A percentile compares a stretch with the other conserved stretches of the same genome.
phyloP scores from a whole-genome alignment of 2,888 invertebrate genomes.

The Agriotes lineatus region DNA sequence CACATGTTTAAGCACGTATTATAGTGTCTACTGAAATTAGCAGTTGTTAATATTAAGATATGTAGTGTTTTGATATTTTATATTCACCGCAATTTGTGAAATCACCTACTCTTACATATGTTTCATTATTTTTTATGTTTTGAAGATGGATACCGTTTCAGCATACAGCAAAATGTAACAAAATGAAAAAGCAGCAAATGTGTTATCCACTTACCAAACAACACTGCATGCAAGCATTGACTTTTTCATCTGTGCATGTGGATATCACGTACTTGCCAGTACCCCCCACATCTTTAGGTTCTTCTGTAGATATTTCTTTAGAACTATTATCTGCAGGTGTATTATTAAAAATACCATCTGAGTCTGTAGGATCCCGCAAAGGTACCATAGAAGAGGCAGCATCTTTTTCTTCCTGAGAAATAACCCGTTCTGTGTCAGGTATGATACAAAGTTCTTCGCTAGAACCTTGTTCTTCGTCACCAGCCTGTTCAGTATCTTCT shows the following conservation, averaged over 20 bases:
- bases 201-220: conserved; percentile 56
- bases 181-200: not conserved
- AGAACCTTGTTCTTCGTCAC: conserved; percentile 67
- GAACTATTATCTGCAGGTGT: conserved; percentile 47
- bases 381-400: conserved; percentile 65
- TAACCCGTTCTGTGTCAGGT: conserved; percentile 77
- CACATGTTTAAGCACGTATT: too few relatives aligned
- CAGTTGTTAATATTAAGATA: too few relatives aligned
- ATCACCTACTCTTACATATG: too few relatives aligned
- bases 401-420: conserved; percentile 77
- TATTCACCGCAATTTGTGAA: too few relatives aligned
- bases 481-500: conserved; percentile 64
- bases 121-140: too few relatives aligned
- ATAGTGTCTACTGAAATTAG: too few relatives aligned
- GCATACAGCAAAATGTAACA: too few relatives aligned
- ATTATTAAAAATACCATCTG: conserved; percentile 24
- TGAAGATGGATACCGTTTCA: too few relatives aligned
- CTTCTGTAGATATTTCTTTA: conserved; percentile 54
- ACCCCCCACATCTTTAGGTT: conserved; percentile 55
- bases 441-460: conserved; percentile 78
- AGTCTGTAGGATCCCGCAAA: conserved; percentile 54
- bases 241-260: conserved; percentile 59
- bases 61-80: too few relatives aligned
- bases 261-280: conserved; percentile 54
- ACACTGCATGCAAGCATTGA: conserved; percentile 68